Percentiles rank a stretch among this genome's conserved stretches.
These are phyloP conservation scores for Drosophila macrospina DNA, from an alignment of 2,888 invertebrate genomes.

Conservation along the genomic window DNA sequence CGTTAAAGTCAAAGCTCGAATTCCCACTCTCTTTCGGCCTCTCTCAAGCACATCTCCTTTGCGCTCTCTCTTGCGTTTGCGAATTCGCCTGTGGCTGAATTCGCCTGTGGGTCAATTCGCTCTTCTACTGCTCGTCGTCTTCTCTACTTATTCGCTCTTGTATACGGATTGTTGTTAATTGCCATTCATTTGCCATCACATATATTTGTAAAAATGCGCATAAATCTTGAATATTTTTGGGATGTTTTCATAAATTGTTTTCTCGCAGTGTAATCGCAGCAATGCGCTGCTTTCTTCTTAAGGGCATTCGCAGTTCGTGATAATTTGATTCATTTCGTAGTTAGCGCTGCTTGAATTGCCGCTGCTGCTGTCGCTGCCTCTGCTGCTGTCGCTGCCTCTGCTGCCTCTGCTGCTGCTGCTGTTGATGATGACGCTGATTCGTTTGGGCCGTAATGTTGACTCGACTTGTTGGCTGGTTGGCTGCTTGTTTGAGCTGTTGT, in stretches of 20 bases:
- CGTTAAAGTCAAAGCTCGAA: too few species aligned
- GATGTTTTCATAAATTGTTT: not conserved
- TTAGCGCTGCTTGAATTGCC: constrained; percentile 50
- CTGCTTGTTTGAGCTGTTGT: constrained; percentile 77
- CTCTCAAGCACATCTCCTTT: too few species aligned
- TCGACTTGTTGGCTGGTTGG: constrained; percentile 63
- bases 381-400: constrained; percentile 48
- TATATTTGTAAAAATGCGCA: not conserved
- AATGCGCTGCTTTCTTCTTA: too few species aligned
- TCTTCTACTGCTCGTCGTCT: too few species aligned
- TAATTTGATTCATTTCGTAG: not conserved
- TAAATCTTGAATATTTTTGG: not conserved
- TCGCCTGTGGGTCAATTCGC: too few species aligned
- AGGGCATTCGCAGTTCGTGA: constrained; percentile 41
- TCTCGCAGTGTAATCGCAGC: not conserved
- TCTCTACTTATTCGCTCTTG: too few species aligned
- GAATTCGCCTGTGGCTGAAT: too few species aligned
- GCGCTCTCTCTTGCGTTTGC: too few species aligned
- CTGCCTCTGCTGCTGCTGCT: constrained; percentile 43
- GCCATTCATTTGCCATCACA: not conserved
- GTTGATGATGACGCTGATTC: constrained; percentile 76
- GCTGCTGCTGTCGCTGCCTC: constrained; percentile 43
- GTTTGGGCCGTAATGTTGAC: constrained; percentile 80
- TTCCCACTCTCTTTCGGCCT: too few species aligned
- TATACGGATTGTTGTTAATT: too few species aligned